A percentile compares a stretch with the other conserved stretches of the same genome.
These are phyloP conservation scores for Ptychobarbus kaznakovi DNA, from an alignment of 2,797 vertebrate species.

Conservation along the genomic window DNA sequence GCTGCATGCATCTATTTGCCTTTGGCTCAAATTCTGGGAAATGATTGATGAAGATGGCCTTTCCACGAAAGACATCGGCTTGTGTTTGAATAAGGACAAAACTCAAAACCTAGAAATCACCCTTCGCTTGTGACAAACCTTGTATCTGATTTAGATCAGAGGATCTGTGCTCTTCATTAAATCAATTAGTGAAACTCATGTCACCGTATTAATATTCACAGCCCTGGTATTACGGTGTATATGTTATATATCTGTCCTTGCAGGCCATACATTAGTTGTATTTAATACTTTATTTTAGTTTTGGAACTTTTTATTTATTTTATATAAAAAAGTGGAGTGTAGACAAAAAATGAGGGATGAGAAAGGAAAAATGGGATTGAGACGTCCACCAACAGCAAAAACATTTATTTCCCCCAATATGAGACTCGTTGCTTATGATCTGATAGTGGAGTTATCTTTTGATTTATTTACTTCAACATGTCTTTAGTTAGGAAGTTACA, in stretches of 20 bases:
- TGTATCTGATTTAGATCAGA: not conserved
- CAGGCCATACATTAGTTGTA: not conserved
- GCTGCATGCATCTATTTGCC: slow-evolving; percentile 41
- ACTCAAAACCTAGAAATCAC: not conserved
- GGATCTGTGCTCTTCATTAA: not conserved
- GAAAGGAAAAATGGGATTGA: not conserved
- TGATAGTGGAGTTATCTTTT: not conserved
- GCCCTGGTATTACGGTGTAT: not conserved
- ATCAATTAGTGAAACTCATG: not conserved
- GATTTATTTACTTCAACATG: not conserved
- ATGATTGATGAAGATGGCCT: slow-evolving; percentile 7
- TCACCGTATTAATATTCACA: not conserved
- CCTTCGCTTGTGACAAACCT: slow-evolving; percentile 39
- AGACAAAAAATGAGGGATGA: not conserved
- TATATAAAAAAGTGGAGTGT: not conserved
- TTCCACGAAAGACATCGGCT: slow-evolving; percentile 5
- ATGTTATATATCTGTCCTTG: not conserved
- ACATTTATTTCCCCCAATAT: not conserved
- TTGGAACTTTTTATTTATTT: not conserved
- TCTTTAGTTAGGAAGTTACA: not conserved
- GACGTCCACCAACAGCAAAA: no score
- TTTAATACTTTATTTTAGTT: not conserved
- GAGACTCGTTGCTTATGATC: not conserved
- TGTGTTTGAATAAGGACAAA: not conserved
- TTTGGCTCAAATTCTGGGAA: slow-evolving; percentile 51